Conservation (phyloP, 2,888 invertebrate genomes). For the Nyleta sp. region DNA sequence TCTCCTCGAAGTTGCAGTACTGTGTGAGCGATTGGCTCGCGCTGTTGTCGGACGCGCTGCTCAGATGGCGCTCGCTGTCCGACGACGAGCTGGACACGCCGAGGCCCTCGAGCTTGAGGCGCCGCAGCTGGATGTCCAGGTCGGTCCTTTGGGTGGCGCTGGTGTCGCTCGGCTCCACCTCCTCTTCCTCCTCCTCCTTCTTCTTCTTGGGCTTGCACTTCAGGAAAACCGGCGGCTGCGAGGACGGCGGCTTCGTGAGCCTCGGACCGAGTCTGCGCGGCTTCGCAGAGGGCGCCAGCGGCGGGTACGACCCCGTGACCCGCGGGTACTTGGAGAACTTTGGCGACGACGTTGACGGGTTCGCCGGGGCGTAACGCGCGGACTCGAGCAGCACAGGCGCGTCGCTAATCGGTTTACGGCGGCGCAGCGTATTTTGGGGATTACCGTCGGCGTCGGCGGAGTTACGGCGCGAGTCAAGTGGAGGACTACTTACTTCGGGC, state of each 20-base stretch:
- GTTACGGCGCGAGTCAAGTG: conserved; percentile 73
- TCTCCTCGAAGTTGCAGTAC: conserved; percentile 80
- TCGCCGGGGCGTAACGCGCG: conserved; percentile 20
- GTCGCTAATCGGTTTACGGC: conserved; percentile 65
- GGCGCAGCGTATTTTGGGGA: conserved; percentile 74
- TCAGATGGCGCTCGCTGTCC: conserved; percentile 54
- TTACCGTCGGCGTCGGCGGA: conserved; percentile 68
- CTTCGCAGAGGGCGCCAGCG: conserved; percentile 56
- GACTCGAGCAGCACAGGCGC: conserved; percentile 40
- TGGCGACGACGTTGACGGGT: conserved; percentile 58
- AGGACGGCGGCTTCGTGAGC: conserved; percentile 69
- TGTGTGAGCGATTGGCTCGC: conserved; percentile 74
- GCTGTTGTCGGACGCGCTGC: conserved; percentile 22
- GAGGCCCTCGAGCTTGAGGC: conserved; percentile 71
- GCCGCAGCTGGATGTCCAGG: conserved; percentile 77
- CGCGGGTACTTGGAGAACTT: conserved; percentile 75
- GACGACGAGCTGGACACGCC: conserved; percentile 68
- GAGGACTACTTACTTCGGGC: conserved; percentile 80
- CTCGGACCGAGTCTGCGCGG: conserved; percentile 55
- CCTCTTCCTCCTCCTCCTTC: conserved; percentile 18
- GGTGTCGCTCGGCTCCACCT: background rate
- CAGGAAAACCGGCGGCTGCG: conserved; percentile 73
- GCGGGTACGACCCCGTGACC: conserved; percentile 73
- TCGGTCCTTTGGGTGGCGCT: conserved; percentile 69
- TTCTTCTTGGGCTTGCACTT: conserved; percentile 73